A percentile compares a stretch with the other conserved stretches of the same genome.
These are phyloP conservation scores for Tryphoninae sp. DNA, from an alignment of 2,888 invertebrate genomes.

Conservation along the genomic window DNA sequence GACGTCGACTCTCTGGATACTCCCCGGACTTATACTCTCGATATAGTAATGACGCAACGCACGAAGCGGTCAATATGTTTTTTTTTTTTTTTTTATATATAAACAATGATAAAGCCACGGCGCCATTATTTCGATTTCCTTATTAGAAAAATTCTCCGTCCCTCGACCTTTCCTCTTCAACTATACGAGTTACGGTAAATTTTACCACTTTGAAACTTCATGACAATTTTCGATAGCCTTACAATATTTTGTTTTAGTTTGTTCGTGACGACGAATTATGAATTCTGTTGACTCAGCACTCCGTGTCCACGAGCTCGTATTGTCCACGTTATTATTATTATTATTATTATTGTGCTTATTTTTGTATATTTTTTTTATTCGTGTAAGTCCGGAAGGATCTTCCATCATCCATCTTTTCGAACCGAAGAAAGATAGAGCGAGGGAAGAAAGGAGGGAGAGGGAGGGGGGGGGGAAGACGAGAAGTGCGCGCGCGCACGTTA, in stretches of 20 bases:
- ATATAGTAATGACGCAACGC: not conserved
- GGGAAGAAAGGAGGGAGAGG: not conserved
- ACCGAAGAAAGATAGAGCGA: not conserved
- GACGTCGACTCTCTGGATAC: not conserved
- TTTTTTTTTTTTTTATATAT: not conserved
- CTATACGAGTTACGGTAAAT: no score
- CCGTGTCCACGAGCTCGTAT: slow-evolving; percentile 4
- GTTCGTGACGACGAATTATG: slow-evolving; percentile 15
- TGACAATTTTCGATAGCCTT: not conserved
- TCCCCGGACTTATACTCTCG: not conserved
- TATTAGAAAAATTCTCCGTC: no score
- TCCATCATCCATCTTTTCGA: slow-evolving; percentile 1
- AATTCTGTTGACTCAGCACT: slow-evolving; percentile 51
- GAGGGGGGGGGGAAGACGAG: slow-evolving; percentile 5
- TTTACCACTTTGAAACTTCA: no score
- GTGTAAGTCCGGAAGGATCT: slow-evolving; percentile 47
- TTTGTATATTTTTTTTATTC: not conserved
- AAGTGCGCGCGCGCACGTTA: slow-evolving; percentile 25
- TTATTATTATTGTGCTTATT: slow-evolving; percentile 1
- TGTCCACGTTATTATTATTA: not conserved
- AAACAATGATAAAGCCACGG: not conserved
- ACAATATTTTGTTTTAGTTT: not conserved
- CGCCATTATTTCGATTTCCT: no score
- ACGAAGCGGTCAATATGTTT: not conserved
- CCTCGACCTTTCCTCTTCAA: no score